phyloP scores from a whole-genome alignment of 2,113 vertebrate species.

The Urocolius indicus region DNA sequence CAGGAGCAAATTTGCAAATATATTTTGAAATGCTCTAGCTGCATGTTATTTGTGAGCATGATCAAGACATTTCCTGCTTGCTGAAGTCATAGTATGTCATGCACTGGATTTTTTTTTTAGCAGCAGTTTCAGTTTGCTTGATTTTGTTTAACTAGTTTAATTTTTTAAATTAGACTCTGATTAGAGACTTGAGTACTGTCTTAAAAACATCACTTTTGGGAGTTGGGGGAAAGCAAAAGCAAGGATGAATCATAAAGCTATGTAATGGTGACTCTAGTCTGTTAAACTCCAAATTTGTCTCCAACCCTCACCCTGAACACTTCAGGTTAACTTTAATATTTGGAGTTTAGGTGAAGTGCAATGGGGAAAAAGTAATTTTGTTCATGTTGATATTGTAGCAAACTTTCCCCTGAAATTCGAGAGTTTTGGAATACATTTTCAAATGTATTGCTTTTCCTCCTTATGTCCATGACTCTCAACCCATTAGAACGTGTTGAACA shows the following conservation, averaged over 20 bases:
- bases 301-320: accelerated
- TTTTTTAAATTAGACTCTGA: not conserved
- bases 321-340: not conserved
- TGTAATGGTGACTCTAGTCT: not conserved
- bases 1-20: not conserved
- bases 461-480: not conserved
- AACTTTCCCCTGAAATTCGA: not conserved
- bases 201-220: not conserved
- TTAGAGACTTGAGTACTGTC: not conserved
- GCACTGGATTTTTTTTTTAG: conserved; percentile 1
- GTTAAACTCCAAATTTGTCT: not conserved
- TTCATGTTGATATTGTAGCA: not conserved
- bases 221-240: not conserved
- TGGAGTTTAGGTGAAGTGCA: not conserved
- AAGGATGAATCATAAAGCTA: not conserved
- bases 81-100: not conserved
- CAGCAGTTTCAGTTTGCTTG: conserved; percentile 54
- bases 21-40: not conserved
- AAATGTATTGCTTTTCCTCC: not conserved
- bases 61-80: not conserved
- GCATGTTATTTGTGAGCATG: not conserved
- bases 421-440: not conserved
- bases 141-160: not conserved
- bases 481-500: not conserved
- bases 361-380: not conserved